Percentiles rank a stretch among this genome's conserved stretches.
phyloP scores from a whole-genome alignment of 2,113 vertebrate species.

The Cathartes aura region DNA sequence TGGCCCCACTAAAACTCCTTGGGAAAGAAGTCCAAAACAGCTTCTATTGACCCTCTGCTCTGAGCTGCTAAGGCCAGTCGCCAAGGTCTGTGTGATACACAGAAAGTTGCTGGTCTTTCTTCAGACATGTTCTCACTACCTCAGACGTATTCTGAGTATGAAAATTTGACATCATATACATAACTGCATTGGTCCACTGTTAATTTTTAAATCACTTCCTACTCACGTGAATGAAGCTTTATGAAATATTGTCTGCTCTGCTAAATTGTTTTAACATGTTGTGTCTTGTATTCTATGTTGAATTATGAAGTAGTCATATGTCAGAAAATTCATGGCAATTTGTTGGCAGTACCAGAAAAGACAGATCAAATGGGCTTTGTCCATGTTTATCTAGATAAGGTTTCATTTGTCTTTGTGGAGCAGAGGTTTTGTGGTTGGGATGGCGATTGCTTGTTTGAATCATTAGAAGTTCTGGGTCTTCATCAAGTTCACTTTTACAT shows the following conservation, averaged over 20 bases:
- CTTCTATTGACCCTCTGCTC: not conserved
- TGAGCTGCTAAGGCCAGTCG: not conserved
- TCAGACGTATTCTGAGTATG: not conserved
- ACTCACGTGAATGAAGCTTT: not conserved
- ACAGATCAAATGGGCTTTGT: not conserved
- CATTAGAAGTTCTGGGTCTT: not conserved
- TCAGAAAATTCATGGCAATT: not conserved
- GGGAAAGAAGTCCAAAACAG: not conserved
- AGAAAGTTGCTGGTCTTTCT: not conserved
- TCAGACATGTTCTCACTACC: not conserved
- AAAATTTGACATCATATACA: not conserved
- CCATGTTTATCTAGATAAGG: not conserved
- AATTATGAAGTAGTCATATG: not conserved
- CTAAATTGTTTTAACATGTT: not conserved
- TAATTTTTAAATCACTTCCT: not conserved
- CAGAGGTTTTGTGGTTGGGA: not conserved
- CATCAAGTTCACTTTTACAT: not conserved
- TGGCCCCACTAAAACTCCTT: not conserved
- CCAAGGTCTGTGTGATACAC: not conserved
- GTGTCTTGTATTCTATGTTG: not conserved
- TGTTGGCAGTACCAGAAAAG: not conserved
- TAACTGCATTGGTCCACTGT: not conserved
- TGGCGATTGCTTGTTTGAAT: not conserved
- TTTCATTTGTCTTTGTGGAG: not conserved
- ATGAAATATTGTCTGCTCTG: not conserved